These are phyloP conservation scores for Rhineura floridana DNA, from an alignment of 2,113 vertebrate species.

Conservation along the genomic window DNA sequence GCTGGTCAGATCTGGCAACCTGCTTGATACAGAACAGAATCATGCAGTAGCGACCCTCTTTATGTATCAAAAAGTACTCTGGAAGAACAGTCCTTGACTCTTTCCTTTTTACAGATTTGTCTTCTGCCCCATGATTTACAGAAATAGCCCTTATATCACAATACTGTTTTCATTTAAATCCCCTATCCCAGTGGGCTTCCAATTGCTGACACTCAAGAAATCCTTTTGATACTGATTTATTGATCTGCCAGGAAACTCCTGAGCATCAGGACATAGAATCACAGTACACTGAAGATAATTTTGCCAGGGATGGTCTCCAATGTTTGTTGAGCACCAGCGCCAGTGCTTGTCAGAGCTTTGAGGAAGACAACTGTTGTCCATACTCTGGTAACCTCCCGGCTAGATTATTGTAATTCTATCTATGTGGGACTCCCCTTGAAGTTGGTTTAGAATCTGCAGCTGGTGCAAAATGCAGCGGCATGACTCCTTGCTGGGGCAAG, in stretches of 20 bases:
- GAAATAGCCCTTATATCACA: neutral
- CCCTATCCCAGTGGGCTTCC: neutral
- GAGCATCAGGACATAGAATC: neutral
- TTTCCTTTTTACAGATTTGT: neutral
- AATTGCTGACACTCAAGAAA: neutral
- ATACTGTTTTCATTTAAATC: neutral
- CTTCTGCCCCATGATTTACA: no score
- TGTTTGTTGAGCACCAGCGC: neutral
- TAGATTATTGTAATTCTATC: no score
- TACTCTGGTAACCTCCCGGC: no score
- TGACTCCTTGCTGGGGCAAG: no score
- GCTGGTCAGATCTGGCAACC: constrained; percentile 1
- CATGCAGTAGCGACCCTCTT: neutral
- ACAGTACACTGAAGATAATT: neutral
- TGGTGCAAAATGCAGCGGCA: no score
- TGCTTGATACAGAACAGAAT: neutral
- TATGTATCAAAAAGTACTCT: no score
- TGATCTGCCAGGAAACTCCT: neutral
- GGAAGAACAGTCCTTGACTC: neutral
- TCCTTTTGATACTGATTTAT: neutral
- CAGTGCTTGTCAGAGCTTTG: no score
- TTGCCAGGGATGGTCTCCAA: neutral
- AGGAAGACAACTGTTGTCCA: no score
- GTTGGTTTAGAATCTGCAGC: no score
- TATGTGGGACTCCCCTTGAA: no score